A percentile compares a stretch with the other conserved stretches of the same genome.
phyloP scores from a whole-genome alignment of 2,113 vertebrate genomes.

The Carassius carassius region DNA sequence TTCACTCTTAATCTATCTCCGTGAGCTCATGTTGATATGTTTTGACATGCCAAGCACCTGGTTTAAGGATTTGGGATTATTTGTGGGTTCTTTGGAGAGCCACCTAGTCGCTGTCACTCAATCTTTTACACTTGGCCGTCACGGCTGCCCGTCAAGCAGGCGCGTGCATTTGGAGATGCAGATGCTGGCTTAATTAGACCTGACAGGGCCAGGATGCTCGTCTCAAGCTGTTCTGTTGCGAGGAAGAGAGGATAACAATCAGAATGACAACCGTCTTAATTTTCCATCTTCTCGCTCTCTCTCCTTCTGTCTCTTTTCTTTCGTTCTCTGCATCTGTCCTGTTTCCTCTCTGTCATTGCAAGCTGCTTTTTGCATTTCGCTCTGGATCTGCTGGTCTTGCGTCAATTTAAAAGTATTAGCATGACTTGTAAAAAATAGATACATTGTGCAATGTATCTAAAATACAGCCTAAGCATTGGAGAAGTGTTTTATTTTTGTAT shows the following conservation, averaged over 20 bases:
- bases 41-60: slow-evolving; percentile 35
- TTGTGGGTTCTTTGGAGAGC: slow-evolving; percentile 8
- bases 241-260: slow-evolving; percentile 25
- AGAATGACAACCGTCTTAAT: slow-evolving; percentile 26
- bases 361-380: not conserved
- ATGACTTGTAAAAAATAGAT: not conserved
- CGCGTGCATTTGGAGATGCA: slow-evolving; percentile 6
- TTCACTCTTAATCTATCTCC: slow-evolving; percentile 8
- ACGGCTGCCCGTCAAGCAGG: slow-evolving; percentile 25
- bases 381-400: not conserved
- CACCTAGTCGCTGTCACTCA: slow-evolving; percentile 13
- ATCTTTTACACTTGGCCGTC: not conserved
- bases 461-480: not conserved
- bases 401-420: not conserved
- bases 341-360: not conserved
- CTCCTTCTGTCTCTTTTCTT: not conserved
- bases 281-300: slow-evolving; percentile 11
- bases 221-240: slow-evolving; percentile 28
- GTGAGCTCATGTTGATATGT: not conserved
- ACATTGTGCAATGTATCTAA: not conserved
- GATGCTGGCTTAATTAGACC: slow-evolving; percentile 35
- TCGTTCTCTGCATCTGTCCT: not conserved
- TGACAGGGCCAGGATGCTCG: slow-evolving; percentile 32
- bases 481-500: not conserved
- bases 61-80: slow-evolving; percentile 35